Percentiles rank a stretch among this genome's conserved stretches.
phyloP scores from a whole-genome alignment of 2,797 vertebrate species.

The Catharus ustulatus region DNA sequence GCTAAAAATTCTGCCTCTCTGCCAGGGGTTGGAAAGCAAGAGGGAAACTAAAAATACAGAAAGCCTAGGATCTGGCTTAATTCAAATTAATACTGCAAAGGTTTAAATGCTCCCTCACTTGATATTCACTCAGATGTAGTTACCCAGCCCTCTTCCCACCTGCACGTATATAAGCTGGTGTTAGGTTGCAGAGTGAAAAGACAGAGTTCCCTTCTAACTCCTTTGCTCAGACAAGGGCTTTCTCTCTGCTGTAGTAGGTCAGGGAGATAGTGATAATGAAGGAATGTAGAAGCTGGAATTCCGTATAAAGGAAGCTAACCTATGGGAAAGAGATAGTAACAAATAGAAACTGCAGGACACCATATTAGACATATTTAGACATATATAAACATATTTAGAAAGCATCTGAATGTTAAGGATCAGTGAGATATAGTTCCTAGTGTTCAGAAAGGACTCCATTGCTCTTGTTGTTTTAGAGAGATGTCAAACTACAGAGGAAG shows the following conservation, averaged over 20 bases:
- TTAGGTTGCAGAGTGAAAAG: background rate
- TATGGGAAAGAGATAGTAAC: background rate
- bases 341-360: background rate
- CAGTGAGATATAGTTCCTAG: background rate
- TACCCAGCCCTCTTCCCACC: background rate
- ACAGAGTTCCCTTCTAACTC: background rate
- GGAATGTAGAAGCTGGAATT: background rate
- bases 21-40: background rate
- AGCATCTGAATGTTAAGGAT: background rate
- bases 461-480: background rate
- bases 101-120: background rate
- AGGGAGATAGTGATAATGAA: background rate
- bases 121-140: background rate
- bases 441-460: background rate
- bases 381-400: background rate
- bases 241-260: background rate
- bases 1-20: background rate
- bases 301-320: background rate
- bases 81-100: background rate
- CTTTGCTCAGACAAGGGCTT: background rate
- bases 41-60: background rate
- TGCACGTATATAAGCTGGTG: accelerated
- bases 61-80: background rate
- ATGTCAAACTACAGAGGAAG: background rate
- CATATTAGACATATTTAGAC: too few species aligned